Evolutionary conservation across 2,797 vertebrate genomes (phyloP), one percentile per base, ranked within the genome.

Genomic region (Aplochiton taeniatus): DNA sequence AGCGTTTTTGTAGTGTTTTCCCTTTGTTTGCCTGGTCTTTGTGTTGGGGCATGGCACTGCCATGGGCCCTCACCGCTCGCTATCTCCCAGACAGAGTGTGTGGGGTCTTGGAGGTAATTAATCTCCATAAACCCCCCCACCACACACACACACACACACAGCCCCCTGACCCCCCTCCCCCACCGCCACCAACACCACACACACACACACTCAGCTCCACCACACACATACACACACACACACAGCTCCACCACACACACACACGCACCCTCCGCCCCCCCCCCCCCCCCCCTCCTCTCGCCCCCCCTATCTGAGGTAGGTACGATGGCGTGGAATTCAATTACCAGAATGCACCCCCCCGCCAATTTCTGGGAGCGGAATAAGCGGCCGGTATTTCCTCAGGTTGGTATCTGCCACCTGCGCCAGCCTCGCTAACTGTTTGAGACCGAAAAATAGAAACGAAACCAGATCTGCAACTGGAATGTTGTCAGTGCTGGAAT

Each of bases 361-460:
- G 87, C 87, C 92, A 92, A 92, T 91, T 79, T 91, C 93, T 79
- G 69, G 85, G 87, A 82, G 89, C 31, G 3, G 83, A 92, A 93
- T 93, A 90, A 83, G 90, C 87, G 82, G 87, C 90, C 83, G 91
- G 87, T 91, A 92, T 95, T 93, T 94, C 95, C 93, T 85, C 94
- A 96, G 94, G 94, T 94, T 95, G 93, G 94, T 94, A 95, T 96
- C 91, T 94, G 93, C 93, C 96, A 98, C 95, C 96, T 97, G 95
- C 97, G 95, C 92, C 95, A 94, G 87, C 83, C 3, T 6, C 72
- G 90, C 91, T 90, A 83, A 89, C 82, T 81, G 91, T 92, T 87
- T 62, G 55, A 69, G 78, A 73, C 72, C 81, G 70, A 83, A 61
- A 4, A 50, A 64, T 49, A 80, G 77, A 85, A 75, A 82, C 85